These are phyloP conservation scores for Spisula solida DNA, from an alignment of 2,888 invertebrate genomes.

Conservation along the genomic window DNA sequence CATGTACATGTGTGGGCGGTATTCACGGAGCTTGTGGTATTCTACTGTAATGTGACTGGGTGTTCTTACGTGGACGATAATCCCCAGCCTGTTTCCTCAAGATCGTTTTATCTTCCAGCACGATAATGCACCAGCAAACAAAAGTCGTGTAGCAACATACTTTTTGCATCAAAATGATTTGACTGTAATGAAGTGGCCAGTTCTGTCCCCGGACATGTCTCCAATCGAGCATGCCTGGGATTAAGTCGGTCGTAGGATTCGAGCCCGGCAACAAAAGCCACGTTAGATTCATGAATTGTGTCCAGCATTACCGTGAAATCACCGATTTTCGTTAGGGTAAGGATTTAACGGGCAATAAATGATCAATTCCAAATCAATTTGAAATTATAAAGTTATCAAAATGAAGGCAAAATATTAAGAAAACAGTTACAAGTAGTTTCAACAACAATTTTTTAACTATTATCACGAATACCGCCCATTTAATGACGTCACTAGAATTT, in stretches of 20 bases:
- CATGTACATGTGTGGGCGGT: constrained; percentile 33
- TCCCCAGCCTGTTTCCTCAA: not conserved
- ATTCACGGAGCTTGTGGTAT: constrained; percentile 35
- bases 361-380: no score
- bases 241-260: not conserved
- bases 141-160: not conserved
- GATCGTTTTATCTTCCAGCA: constrained; percentile 18
- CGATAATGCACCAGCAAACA: not conserved
- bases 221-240: not conserved
- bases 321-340: no score
- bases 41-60: not conserved
- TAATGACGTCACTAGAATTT: no score
- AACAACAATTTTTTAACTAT: no score
- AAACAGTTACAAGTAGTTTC: no score
- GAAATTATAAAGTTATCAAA: no score
- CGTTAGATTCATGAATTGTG: no score
- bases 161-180: constrained; percentile 20
- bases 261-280: not conserved
- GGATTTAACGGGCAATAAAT: no score
- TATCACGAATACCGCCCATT: no score
- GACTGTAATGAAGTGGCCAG: not conserved
- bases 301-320: no score
- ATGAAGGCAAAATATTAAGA: no score
- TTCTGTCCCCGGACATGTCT: constrained; percentile 36
- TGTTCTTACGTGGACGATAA: constrained; percentile 38